Evolutionary conservation across 2,888 invertebrate species (phyloP).

Genomic region (Callyntrura guangdongensis): DNA sequence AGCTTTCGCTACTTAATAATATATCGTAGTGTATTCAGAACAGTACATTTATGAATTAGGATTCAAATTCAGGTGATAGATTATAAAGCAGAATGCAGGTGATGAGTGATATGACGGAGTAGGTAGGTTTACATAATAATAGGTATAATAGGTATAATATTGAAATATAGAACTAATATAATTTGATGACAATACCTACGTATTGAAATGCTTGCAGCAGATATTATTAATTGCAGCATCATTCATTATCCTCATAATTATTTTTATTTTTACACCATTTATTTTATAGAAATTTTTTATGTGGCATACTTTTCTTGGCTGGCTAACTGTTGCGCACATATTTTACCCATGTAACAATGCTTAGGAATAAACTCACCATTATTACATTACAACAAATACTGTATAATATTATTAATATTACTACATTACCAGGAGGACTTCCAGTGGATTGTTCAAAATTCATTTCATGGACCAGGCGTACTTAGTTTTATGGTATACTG

Average conservation of each 20-base stretch:
- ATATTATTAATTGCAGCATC: constrained; percentile 7
- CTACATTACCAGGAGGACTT: neutral
- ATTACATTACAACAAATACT: neutral
- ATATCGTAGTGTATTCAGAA: too few species aligned
- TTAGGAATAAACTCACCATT: neutral
- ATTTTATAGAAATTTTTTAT: neutral
- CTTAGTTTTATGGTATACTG: too few species aligned
- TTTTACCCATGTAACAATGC: neutral
- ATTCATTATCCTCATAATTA: constrained; percentile 24
- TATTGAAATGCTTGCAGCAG: too few species aligned
- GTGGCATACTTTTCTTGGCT: constrained; percentile 57
- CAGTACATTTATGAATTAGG: too few species aligned
- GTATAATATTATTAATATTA: neutral
- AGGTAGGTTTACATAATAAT: too few species aligned
- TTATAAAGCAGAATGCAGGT: too few species aligned
- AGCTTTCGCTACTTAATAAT: too few species aligned
- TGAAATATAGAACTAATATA: too few species aligned
- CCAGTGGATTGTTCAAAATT: neutral
- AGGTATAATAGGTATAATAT: too few species aligned
- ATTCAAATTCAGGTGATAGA: too few species aligned
- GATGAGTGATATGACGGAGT: too few species aligned
- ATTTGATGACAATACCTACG: too few species aligned
- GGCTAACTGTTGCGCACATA: neutral
- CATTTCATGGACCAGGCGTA: neutral
- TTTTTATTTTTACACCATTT: neutral